phyloP scores from a whole-genome alignment of 2,797 vertebrate genomes.

The Limnodromus scolopaceus region DNA sequence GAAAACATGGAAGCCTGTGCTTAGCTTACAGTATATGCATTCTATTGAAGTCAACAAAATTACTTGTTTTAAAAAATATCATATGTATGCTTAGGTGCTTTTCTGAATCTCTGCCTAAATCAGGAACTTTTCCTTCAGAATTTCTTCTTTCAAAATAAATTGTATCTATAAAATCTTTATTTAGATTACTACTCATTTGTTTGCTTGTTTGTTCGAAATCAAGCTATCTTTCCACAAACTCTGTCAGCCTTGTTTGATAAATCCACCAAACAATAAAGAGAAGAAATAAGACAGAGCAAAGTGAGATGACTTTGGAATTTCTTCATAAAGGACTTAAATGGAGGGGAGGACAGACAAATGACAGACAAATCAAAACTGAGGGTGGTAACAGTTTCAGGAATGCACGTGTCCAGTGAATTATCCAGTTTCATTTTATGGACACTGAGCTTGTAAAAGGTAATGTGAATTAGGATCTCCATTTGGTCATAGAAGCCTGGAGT shows the following conservation, averaged over 20 bases:
- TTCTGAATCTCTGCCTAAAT: not conserved
- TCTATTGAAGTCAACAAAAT: not conserved
- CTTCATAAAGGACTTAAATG: not conserved
- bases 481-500: not conserved
- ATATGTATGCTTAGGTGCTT: not conserved
- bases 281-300: not conserved
- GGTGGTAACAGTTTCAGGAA: not conserved
- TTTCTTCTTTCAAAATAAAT: not conserved
- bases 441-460: not conserved
- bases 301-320: not conserved
- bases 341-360: accelerated
- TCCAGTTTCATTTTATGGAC: not conserved
- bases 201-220: not conserved
- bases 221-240: not conserved
- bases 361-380: not conserved
- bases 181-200: not conserved
- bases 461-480: not conserved
- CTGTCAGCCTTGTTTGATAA: not conserved
- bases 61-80: not conserved
- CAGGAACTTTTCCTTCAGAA: not conserved
- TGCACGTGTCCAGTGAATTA: not conserved
- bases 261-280: not conserved
- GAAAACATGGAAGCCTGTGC: not conserved
- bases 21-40: not conserved
- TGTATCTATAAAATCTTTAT: not conserved